Evolutionary conservation across 2,113 vertebrate genomes (phyloP).

Genomic region (Elephas maximus): DNA sequence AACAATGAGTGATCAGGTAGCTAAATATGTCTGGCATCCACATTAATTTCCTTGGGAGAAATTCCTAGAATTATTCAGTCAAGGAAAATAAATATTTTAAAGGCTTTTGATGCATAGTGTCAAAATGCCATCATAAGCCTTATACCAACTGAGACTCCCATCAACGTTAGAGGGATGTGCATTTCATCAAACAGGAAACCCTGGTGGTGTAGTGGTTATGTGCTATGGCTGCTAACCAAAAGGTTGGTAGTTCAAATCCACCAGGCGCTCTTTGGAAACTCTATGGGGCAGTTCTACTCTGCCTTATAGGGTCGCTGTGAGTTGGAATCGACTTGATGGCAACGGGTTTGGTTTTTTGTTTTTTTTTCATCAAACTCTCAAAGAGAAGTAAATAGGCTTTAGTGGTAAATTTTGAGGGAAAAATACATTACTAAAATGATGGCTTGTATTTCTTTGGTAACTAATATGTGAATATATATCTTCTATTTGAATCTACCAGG

Average conservation of each 20-base stretch:
- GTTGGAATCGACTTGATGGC: too few relatives aligned
- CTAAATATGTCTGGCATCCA: neutral
- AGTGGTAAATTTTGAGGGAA: slow-evolving; percentile 40
- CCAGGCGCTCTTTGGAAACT: too few relatives aligned
- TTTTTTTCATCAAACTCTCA: neutral
- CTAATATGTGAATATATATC: slow-evolving; percentile 32
- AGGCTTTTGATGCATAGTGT: neutral
- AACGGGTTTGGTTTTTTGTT: too few relatives aligned
- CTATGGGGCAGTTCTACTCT: too few relatives aligned
- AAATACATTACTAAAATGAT: slow-evolving; percentile 26
- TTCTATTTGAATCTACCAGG: neutral
- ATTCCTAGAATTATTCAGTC: neutral
- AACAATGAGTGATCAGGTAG: neutral
- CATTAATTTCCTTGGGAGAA: slow-evolving; percentile 15
- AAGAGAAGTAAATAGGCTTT: slow-evolving; percentile 39
- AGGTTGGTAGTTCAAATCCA: too few relatives aligned
- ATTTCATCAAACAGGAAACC: neutral
- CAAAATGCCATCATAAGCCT: neutral
- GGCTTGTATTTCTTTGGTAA: slow-evolving; percentile 69
- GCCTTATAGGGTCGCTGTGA: too few relatives aligned
- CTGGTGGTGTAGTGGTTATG: too few relatives aligned
- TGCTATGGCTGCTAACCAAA: too few relatives aligned
- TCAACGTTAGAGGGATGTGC: neutral
- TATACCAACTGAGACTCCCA: neutral
- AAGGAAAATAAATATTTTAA: neutral